These are phyloP conservation scores for Drosophila barbarae DNA, from an alignment of 2,888 invertebrate species.

Conservation along the genomic window DNA sequence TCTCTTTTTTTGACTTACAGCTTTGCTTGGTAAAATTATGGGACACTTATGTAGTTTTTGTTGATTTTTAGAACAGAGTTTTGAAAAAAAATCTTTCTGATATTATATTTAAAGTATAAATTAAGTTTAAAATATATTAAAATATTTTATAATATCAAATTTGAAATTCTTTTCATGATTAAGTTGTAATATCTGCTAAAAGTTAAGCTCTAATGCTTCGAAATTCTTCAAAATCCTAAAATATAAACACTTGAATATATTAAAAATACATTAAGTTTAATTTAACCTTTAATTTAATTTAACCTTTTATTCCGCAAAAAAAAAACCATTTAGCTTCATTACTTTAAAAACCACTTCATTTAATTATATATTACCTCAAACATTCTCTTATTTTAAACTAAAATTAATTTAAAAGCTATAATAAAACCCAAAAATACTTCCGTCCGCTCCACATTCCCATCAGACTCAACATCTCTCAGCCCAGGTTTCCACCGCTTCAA, in stretches of 20 bases:
- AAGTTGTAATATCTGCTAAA: not conserved
- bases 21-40: conserved; percentile 6
- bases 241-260: too few species aligned
- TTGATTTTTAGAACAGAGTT: not conserved
- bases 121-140: not conserved
- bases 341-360: not conserved
- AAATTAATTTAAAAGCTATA: conserved; percentile 18
- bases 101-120: not conserved
- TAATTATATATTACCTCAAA: not conserved
- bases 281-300: too few species aligned
- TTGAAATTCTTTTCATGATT: not conserved
- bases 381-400: not conserved
- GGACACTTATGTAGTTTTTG: not conserved
- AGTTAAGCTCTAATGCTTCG: not conserved
- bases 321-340: not conserved
- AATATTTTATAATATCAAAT: not conserved
- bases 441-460: conserved; percentile 10
- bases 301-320: too few species aligned
- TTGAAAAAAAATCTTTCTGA: not conserved
- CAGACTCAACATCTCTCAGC: not conserved
- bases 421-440: conserved; percentile 36
- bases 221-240: too few species aligned
- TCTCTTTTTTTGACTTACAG: conserved; percentile 22
- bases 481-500: conserved; percentile 41
- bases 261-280: too few species aligned